Evolutionary conservation across 2,888 invertebrate genomes (phyloP), one percentile per base, ranked within the genome.

Genomic region (Drosophila lacicola): DNA sequence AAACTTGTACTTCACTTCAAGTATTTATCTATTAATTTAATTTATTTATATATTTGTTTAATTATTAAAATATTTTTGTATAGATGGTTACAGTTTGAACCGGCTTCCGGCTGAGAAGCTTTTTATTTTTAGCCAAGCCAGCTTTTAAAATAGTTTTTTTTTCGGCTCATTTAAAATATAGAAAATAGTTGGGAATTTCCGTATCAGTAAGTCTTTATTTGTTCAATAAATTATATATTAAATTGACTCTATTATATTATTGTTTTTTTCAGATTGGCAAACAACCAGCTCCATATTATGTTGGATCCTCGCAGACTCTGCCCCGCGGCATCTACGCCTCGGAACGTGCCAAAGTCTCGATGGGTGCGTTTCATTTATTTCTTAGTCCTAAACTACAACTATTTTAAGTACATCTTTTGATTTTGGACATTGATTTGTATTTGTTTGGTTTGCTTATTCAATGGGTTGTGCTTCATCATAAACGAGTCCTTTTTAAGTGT

Each of bases 251-350:
- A 36, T 17, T 39, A 41, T 41, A 13, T 37, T 67, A 10, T 3
- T 47, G 60, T 42, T 56, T 11, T 11, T 80, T 81, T 17, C 78
- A 93, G 93, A 90, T 91, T 83, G 92, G 92, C 50, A 93, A 93
- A 74, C 92, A 90, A 58, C 78, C 86, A 47, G 92, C 92, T 47
- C 92, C 93, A 14, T 93, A 92, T 75, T 93, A 93, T 82, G 92
- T 93, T 60, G 92, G 93, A 37, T 90, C 90, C 21, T 91, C 92
- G 34, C 92, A 92, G 73, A 92, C 93, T 14, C 81, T 93, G 78
- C 93, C 92, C 8, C 91, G 93, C 42, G 92, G 93, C 73, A 96
- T 94, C 83, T 93, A 92, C 69, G 91, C 91, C 3, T 91, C 92
- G 1, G 93, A 93, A 77, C 91, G 92, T 37, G 92, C 89, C 66